Percentiles rank a stretch among this genome's conserved stretches.
Evolutionary conservation across 2,113 vertebrate genomes (phyloP).

Genomic region (Coptodon bakossiorum): DNA sequence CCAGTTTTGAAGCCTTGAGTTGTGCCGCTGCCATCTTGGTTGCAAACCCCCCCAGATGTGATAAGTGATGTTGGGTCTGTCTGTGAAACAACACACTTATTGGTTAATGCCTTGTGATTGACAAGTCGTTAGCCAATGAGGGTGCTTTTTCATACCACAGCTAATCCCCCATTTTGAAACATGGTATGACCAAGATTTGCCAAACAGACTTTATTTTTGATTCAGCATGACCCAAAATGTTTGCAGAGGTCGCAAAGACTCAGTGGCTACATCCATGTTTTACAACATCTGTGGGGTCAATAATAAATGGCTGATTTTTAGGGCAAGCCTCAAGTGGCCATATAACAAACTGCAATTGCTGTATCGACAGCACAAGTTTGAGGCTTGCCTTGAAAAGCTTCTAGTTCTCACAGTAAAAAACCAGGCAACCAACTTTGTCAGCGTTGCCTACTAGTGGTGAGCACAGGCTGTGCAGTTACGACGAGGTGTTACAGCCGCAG

Average conservation of each 20-base stretch:
- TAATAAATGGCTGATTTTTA: background rate
- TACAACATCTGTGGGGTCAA: background rate
- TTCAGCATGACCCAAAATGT: background rate
- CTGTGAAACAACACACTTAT: background rate
- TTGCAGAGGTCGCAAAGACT: background rate
- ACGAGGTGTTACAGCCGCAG: background rate
- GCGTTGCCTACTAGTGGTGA: background rate
- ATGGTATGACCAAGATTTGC: background rate
- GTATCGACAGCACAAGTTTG: background rate
- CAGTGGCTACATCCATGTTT: background rate
- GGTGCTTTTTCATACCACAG: background rate
- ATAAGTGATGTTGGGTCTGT: rapidly evolving
- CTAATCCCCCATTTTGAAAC: rapidly evolving
- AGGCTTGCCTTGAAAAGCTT: background rate
- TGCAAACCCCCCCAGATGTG: background rate
- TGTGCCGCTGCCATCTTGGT: rapidly evolving
- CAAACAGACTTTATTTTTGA: background rate
- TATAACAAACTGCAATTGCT: background rate
- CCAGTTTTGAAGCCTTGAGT: background rate
- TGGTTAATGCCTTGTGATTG: background rate
- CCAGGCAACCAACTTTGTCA: rapidly evolving
- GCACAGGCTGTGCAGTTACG: background rate
- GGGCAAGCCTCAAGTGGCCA: background rate
- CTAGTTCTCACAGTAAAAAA: background rate
- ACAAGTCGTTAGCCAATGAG: background rate